These are phyloP conservation scores for Enteromius trimaculatus DNA, from an alignment of 2,797 vertebrate genomes.

Conservation along the genomic window DNA sequence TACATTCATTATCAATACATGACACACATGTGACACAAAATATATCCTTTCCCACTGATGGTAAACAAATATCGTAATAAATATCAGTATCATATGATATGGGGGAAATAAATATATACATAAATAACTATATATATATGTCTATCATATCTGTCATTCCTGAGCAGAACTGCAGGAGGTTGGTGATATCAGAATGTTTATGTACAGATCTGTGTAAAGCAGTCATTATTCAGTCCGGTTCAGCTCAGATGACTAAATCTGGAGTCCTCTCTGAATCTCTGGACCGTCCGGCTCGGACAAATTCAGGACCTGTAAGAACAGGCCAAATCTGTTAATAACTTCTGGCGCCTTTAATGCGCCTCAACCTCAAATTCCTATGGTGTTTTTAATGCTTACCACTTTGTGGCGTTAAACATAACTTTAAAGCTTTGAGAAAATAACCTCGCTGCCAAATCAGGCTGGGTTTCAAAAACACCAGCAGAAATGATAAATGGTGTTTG, in stretches of 20 bases:
- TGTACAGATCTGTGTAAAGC: too few species aligned
- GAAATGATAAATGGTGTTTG: conserved; percentile 54
- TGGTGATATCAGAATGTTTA: too few species aligned
- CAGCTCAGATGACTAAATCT: too few species aligned
- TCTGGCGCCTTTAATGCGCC: conserved; percentile 27
- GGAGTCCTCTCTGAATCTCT: too few species aligned
- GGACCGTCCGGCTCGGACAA: conserved; percentile 5
- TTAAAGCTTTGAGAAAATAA: conserved; percentile 52
- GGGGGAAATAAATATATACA: too few species aligned
- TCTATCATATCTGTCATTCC: too few species aligned
- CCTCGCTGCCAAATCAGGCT: conserved; percentile 39
- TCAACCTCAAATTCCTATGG: conserved; percentile 27
- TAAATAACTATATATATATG: too few species aligned
- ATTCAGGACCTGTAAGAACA: conserved; percentile 12
- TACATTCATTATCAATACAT: too few species aligned
- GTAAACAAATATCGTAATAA: background rate
- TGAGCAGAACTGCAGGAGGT: background rate
- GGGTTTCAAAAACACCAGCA: conserved; percentile 37
- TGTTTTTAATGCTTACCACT: conserved; percentile 51
- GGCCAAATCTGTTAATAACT: conserved; percentile 43
- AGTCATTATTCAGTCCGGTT: too few species aligned
- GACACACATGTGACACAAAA: too few species aligned
- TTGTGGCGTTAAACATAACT: conserved; percentile 52
- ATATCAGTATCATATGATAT: background rate
- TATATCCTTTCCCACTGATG: too few species aligned